Evolutionary conservation across 2,113 vertebrate genomes (phyloP).

Genomic region (Pollimyrus isidori): DNA sequence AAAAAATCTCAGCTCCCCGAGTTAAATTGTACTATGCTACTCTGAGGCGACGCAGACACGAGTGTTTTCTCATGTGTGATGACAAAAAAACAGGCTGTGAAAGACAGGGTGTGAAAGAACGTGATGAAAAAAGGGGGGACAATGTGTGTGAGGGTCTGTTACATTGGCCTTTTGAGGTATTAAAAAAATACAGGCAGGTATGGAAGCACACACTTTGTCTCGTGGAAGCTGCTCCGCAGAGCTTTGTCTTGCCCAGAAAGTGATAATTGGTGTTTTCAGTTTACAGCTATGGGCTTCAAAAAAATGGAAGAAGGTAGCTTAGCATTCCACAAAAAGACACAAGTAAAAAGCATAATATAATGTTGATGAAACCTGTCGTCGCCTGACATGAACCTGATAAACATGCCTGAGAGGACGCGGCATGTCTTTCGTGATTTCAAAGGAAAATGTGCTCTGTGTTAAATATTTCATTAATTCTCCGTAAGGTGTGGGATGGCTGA

Average conservation of each 20-base stretch:
- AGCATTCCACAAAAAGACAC: neutral
- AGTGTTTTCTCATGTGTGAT: slow-evolving; percentile 11
- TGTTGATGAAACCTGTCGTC: neutral
- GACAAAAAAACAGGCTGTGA: neutral
- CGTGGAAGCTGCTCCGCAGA: neutral
- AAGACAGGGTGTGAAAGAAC: neutral
- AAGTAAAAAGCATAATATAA: slow-evolving; percentile 9
- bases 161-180: neutral
- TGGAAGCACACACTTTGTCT: neutral
- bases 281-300: neutral
- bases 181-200: neutral
- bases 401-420: neutral
- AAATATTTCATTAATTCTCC: slow-evolving; percentile 12
- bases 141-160: neutral
- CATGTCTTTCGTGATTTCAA: neutral
- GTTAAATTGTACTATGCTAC: slow-evolving; percentile 18
- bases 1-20: neutral
- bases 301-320: neutral
- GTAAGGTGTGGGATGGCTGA: neutral
- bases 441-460: neutral
- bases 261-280: neutral
- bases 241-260: too few species aligned
- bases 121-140: neutral
- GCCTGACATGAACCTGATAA: neutral
- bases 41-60: neutral